A percentile compares a stretch with the other conserved stretches of the same genome.
Evolutionary conservation across 1,140 invertebrate genomes (phyloP).

Genomic region (Orius laevigatus): DNA sequence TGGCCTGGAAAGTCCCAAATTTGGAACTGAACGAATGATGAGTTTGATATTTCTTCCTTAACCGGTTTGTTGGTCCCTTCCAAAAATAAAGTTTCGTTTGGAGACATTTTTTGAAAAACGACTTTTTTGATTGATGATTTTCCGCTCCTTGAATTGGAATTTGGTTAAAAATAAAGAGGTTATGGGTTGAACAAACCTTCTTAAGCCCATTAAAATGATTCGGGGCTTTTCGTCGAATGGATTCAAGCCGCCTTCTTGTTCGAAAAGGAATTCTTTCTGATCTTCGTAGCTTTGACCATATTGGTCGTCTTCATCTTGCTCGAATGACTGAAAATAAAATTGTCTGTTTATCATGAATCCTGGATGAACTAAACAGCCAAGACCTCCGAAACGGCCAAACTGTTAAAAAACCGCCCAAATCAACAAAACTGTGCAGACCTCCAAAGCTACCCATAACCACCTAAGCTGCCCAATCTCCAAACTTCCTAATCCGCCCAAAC

Average conservation of each 20-base stretch:
- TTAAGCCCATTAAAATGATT: conserved; percentile 87
- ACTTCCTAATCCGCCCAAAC: not conserved
- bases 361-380: not conserved
- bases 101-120: conserved; percentile 99
- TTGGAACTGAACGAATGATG: conserved; percentile 98
- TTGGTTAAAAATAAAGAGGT: too few relatives aligned
- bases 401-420: too few relatives aligned
- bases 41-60: conserved; percentile 92
- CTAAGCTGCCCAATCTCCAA: not conserved
- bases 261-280: conserved; percentile 83
- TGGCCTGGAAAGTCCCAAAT: conserved; percentile 99
- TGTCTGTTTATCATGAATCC: not conserved
- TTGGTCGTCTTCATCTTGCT: conserved; percentile 28
- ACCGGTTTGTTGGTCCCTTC: conserved; percentile 98
- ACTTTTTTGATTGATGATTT: conserved; percentile 99
- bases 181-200: conserved; percentile 42
- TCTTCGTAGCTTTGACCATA: conserved; percentile 40
- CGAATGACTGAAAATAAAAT: conserved; percentile 19
- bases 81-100: conserved; percentile 97
- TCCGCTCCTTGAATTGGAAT: conserved; percentile 60
- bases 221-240: conserved; percentile 51
- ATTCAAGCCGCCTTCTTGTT: conserved; percentile 38
- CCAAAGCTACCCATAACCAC: not conserved
- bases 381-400: too few relatives aligned
- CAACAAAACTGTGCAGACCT: not conserved